Evolutionary conservation across 1,140 invertebrate genomes (phyloP).

Genomic region (Colletes latitarsis): DNA sequence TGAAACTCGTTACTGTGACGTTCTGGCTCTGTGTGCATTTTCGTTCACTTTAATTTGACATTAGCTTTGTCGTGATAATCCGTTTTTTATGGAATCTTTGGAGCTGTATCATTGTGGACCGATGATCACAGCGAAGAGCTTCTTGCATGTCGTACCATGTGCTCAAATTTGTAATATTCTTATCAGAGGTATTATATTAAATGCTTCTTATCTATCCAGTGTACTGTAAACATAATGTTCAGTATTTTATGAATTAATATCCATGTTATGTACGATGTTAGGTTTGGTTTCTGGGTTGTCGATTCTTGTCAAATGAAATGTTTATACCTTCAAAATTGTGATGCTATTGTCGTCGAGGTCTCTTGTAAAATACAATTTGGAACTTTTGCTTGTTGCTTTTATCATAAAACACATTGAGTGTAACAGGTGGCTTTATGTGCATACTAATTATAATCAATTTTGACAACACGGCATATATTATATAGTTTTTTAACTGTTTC

Average conservation of each 20-base stretch:
- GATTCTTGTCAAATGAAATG: neutral
- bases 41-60: neutral
- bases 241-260: neutral
- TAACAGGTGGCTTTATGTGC: conserved; percentile 33
- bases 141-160: conserved; percentile 40
- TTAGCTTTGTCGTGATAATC: conserved; percentile 2
- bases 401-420: neutral
- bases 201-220: conserved; percentile 19
- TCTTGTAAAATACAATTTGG: neutral
- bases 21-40: neutral
- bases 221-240: conserved; percentile 5
- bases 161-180: conserved; percentile 35
- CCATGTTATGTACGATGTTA: neutral
- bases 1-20: conserved; percentile 6
- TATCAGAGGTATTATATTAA: conserved; percentile 24
- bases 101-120: conserved; percentile 9
- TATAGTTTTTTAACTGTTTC: neutral
- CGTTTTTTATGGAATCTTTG: conserved; percentile 23
- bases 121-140: conserved; percentile 33
- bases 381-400: neutral
- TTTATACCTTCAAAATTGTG: neutral
- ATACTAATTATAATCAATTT: conserved; percentile 5
- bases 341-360: neutral
- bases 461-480: no score
- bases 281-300: neutral